These are phyloP conservation scores for Galeruca laticollis DNA, from an alignment of 2,888 invertebrate species.

Conservation along the genomic window DNA sequence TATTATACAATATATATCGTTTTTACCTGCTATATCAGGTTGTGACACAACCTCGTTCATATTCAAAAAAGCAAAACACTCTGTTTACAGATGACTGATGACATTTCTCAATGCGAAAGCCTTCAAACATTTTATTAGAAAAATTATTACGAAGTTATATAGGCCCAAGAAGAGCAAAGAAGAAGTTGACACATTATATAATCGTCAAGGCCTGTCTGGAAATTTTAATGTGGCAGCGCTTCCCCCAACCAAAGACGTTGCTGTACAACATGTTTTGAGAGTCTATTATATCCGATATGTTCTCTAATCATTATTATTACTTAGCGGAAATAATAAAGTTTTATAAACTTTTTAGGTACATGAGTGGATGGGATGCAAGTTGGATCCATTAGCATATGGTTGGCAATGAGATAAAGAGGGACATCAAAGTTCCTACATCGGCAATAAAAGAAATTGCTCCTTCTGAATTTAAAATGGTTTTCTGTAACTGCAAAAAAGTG, in stretches of 20 bases:
- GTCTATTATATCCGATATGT: no score
- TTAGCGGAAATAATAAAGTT: slow-evolving; percentile 1
- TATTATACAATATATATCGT: slow-evolving; percentile 7
- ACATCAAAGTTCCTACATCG: neutral
- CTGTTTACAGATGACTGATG: neutral
- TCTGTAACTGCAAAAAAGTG: slow-evolving; percentile 9
- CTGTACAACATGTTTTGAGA: slow-evolving; percentile 5
- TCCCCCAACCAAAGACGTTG: neutral
- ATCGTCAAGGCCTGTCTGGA: no score
- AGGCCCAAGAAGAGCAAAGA: no score
- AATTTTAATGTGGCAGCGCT: no score
- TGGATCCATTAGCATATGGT: slow-evolving; percentile 5
- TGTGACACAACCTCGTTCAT: slow-evolving; percentile 18
- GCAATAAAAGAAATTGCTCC: slow-evolving; percentile 2
- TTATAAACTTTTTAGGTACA: slow-evolving; percentile 1
- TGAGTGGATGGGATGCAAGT: neutral
- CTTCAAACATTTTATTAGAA: slow-evolving; percentile 5
- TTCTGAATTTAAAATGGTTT: slow-evolving; percentile 13
- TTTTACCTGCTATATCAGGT: slow-evolving; percentile 8
- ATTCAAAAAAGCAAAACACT: slow-evolving; percentile 8
- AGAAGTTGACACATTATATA: no score
- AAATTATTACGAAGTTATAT: no score
- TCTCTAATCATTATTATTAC: no score
- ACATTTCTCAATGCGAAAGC: slow-evolving; percentile 1
- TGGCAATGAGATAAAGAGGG: slow-evolving; percentile 8